Evolutionary conservation across 2,113 vertebrate species (phyloP).

Genomic region (Heterotilapia buettikoferi): DNA sequence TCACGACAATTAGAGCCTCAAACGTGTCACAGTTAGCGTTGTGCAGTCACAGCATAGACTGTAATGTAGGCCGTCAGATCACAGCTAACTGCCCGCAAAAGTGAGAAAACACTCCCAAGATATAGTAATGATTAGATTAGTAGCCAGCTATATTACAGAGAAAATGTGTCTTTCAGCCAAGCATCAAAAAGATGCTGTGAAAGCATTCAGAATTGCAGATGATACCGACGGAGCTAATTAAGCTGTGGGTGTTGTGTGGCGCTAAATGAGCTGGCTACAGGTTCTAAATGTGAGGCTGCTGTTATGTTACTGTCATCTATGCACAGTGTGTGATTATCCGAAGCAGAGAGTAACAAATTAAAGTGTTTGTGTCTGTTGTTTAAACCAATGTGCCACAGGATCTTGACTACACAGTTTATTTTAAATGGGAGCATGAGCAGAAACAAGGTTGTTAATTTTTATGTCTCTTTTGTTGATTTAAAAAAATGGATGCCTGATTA

Average conservation of each 20-base stretch:
- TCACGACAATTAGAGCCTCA: constrained; percentile 37
- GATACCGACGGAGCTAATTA: constrained; percentile 55
- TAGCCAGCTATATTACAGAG: constrained; percentile 46
- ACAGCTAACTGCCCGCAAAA: constrained; percentile 54
- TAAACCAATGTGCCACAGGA: constrained; percentile 13
- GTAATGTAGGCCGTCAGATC: constrained; percentile 60
- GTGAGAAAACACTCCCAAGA: constrained; percentile 59
- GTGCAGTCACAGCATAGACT: constrained; percentile 35
- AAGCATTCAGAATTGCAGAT: constrained; percentile 55
- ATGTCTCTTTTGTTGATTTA: constrained; percentile 14
- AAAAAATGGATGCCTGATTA: background rate
- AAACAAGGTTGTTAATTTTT: constrained; percentile 2
- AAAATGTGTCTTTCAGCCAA: constrained; percentile 51
- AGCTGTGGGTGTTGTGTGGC: constrained; percentile 45
- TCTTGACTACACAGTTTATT: background rate
- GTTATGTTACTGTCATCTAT: constrained; percentile 30
- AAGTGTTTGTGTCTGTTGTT: constrained; percentile 13
- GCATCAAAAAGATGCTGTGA: constrained; percentile 53
- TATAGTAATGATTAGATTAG: constrained; percentile 58
- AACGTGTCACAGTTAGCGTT: constrained; percentile 28
- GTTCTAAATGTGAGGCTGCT: constrained; percentile 43
- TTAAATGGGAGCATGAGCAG: background rate
- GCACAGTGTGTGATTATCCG: constrained; percentile 33
- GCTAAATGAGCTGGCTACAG: constrained; percentile 55
- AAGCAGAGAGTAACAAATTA: constrained; percentile 17